Evolutionary conservation across 2,888 invertebrate genomes (phyloP), one percentile per base, ranked within the genome.

Genomic region (Rhingia campestris): DNA sequence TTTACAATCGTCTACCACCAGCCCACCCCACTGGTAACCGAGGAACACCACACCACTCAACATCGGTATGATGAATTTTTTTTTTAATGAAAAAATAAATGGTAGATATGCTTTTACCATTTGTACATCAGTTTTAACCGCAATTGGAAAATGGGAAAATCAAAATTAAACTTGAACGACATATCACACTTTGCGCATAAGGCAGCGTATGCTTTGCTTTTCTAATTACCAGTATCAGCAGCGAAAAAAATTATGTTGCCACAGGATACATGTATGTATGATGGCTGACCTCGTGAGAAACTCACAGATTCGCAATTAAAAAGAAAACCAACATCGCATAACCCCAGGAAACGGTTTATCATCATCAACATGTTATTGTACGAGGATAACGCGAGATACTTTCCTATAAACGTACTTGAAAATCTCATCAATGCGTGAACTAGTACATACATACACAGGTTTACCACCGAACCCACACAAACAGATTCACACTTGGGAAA

Each of bases 61-160:
- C 14, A 3, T 10, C 7, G 4, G 49, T 2, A 7, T n/a, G 51
- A 33, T 74, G 53, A 70, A 63, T 82, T 61, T 22, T 77, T 82
- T 61, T 22, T 77, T 56, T 56, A 69, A 84, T 73, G 64, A 70
- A 61, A 59, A 39, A 51, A 35, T 37, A 33, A 22, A 32, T 22
- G 22, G 22, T 22, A 53, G 49, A 37, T 59, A 61, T 39, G 35
- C 66, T 67, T 67, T 43, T 41, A 47, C 22, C 30, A 30, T 74
- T 74, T 75, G 75, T 43, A 56, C 41, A 84, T 84, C 74, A 69
- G 75, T 84, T 84, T 47, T n/a, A 45, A 30, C 51, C 33, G 53
- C 58, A 53, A 56, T 12, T 37, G 51, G 69, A 22, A 54, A 41
- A 49, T 47, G 33, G 45, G 10, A 66, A 59, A 43, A 63, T 41